Percentiles rank a stretch among this genome's conserved stretches.
phyloP scores from a whole-genome alignment of 2,797 vertebrate species.

The Chloroceryle inda region DNA sequence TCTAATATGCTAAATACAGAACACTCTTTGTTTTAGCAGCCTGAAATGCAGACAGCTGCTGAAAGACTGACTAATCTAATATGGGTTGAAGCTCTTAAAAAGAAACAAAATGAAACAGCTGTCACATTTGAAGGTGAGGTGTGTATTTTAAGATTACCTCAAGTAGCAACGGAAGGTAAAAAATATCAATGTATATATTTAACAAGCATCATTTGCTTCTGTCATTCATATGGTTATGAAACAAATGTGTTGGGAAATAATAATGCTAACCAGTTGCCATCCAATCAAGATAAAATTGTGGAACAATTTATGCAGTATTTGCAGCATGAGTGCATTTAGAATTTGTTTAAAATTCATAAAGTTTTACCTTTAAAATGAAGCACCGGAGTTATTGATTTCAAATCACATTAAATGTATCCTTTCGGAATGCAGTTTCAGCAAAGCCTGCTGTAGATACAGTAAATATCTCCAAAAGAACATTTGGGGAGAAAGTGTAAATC shows the following conservation, averaged over 20 bases:
- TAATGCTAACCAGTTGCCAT: constrained; percentile 5
- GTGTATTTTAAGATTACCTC: constrained; percentile 40
- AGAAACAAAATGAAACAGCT: not conserved
- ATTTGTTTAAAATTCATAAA: constrained; percentile 20
- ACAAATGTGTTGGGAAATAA: constrained; percentile 9
- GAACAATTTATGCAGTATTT: constrained; percentile 10
- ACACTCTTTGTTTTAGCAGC: constrained; percentile 51
- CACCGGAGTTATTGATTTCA: constrained; percentile 15
- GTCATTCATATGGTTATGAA: constrained; percentile 42
- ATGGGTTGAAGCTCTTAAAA: constrained; percentile 20
- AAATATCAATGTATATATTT: constrained; percentile 47
- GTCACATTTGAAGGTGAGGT: constrained; percentile 29
- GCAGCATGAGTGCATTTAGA: not conserved
- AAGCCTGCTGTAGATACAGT: constrained; percentile 5
- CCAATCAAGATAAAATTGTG: constrained; percentile 31
- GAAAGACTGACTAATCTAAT: constrained; percentile 38
- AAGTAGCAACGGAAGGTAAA: constrained; percentile 60
- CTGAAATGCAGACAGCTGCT: constrained; percentile 42
- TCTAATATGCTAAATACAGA: constrained; percentile 65
- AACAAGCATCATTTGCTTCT: constrained; percentile 44
- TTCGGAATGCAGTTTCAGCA: constrained; percentile 34
- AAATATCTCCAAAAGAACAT: constrained; percentile 56
- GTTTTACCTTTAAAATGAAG: constrained; percentile 33
- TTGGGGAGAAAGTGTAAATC: constrained; percentile 33
- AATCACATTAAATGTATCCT: constrained; percentile 20